Evolutionary conservation across 1,140 invertebrate genomes (phyloP).

Genomic region (Bactericera cockerelli): DNA sequence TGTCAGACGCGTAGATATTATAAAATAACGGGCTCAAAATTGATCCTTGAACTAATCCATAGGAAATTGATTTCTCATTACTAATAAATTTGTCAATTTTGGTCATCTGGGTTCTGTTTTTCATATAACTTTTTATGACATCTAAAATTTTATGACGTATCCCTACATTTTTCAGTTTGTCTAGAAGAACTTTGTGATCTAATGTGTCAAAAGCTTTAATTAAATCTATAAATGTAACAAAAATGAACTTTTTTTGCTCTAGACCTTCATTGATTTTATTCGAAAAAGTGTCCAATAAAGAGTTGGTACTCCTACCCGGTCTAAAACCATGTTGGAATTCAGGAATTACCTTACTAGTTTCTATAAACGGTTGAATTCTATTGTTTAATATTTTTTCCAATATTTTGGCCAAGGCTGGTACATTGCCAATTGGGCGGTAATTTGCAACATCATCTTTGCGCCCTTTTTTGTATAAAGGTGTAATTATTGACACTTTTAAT

Average conservation of each 20-base stretch:
- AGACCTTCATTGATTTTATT: neutral
- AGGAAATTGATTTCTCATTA: neutral
- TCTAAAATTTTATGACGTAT: neutral
- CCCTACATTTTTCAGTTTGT: neutral
- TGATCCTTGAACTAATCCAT: neutral
- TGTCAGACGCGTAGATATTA: conserved; percentile 1
- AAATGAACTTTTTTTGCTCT: neutral
- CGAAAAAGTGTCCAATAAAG: neutral
- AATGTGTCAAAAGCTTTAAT: neutral
- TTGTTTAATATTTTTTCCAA: neutral
- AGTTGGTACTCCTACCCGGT: neutral
- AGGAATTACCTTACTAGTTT: neutral
- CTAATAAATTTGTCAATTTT: neutral
- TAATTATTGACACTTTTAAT: neutral
- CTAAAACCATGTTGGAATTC: neutral
- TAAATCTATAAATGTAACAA: neutral
- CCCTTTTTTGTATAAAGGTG: conserved; percentile 1
- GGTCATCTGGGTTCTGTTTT: neutral
- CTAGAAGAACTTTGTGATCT: neutral
- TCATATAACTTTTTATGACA: neutral
- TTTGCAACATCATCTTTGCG: neutral
- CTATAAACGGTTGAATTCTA: neutral
- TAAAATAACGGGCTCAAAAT: neutral
- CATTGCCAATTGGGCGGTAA: neutral
- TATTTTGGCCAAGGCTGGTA: neutral